A percentile compares a stretch with the other conserved stretches of the same genome.
These are phyloP conservation scores for Aphyosemion australe DNA, from an alignment of 2,113 vertebrate species.

Conservation along the genomic window DNA sequence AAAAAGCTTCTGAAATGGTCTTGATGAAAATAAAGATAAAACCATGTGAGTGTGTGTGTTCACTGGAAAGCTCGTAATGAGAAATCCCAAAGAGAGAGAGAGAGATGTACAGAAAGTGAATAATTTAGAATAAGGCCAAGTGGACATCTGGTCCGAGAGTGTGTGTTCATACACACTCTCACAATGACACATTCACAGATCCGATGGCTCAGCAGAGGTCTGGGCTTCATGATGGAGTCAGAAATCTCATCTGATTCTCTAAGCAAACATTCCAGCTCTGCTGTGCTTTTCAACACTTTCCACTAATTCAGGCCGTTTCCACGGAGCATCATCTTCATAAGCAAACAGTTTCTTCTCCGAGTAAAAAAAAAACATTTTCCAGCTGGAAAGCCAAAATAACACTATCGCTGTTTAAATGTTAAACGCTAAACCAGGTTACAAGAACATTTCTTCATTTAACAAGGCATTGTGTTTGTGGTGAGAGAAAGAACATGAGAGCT, in stretches of 20 bases:
- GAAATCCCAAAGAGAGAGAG: conserved; percentile 40
- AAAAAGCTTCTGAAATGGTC: conserved; percentile 13
- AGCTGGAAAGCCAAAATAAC: conserved; percentile 41
- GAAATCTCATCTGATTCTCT: conserved; percentile 66
- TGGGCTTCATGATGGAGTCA: conserved; percentile 55
- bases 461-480: conserved; percentile 18
- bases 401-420: conserved; percentile 50
- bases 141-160: conserved; percentile 29
- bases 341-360: conserved; percentile 46
- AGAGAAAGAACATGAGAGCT: background rate
- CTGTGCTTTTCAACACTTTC: conserved; percentile 64
- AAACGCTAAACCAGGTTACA: conserved; percentile 26
- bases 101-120: conserved; percentile 48
- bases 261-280: conserved; percentile 66
- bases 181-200: conserved; percentile 65
- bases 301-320: conserved; percentile 63
- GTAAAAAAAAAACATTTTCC: conserved; percentile 64
- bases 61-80: conserved; percentile 25
- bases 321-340: conserved; percentile 46
- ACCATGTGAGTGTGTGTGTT: conserved; percentile 13
- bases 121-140: conserved; percentile 51
- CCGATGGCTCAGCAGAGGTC: conserved; percentile 37
- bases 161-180: conserved; percentile 17
- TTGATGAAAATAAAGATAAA: conserved; percentile 31
- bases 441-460: conserved; percentile 33